Evolutionary conservation across 2,797 vertebrate genomes (phyloP), one percentile per base, ranked within the genome.

Genomic region (Trachurus trachurus): DNA sequence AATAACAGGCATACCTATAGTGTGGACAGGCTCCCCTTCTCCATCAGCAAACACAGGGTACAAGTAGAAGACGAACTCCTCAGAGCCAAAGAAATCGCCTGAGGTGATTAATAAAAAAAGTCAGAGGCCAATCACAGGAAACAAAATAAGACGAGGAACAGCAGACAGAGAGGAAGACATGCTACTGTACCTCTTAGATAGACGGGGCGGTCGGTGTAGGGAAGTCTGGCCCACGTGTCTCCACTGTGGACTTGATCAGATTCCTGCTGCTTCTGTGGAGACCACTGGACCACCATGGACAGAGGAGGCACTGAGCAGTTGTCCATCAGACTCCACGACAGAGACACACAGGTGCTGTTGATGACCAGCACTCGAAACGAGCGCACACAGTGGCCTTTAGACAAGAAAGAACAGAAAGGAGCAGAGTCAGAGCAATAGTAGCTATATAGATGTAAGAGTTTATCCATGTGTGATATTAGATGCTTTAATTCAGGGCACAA

Each of bases 271-370:
- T 88, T 92, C 71, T 94, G 86, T 10, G 88, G 85, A 12, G 73
- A 83, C 98, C 98, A 99, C 85, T 98, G 96, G 2, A 99, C 87
- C 70, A 98, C 91, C 85, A 98, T 96, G 82, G 91, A 95, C 11
- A 87, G 88, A 3, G 97, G 88, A 3, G 97, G 86, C 7, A 58
- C 60, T 0, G 91, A 82, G 22, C 59, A 82, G 12, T 87, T 82
- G 56, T 96, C 91, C 11, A 81, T 67, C 26, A 98, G 87, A 0
- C 71, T 93, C 98, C 98, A 99, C 47, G 94, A 92, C 78, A 98
- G 71, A 53, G 96, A 80, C 60, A 96, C 96, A 74, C 96, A 97
- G 16, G 92, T 96, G 90, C 93, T 96, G 93, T 99, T 99, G 83
- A 97, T 81, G 0, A 93, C 83, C 71, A 92, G 77, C 53, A 92